Base-by-base conservation (phyloP, 2,113 vertebrate genomes). In the Equus quagga region DNA sequence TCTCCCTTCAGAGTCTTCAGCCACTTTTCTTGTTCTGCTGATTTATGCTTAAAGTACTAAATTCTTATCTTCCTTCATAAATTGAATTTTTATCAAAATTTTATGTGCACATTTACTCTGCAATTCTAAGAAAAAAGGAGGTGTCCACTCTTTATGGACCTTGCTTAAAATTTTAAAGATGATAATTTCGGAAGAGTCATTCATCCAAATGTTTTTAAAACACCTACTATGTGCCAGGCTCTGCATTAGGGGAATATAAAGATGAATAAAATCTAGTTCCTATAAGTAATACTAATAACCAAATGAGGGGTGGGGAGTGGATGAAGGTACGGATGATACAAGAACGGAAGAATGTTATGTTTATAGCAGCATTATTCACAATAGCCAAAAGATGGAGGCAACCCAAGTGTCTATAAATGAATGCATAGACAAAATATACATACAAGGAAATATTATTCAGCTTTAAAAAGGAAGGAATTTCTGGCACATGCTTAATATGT, bases 31-130 rank as follows among this genome's bases (percentile, higher is more conserved):
- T 96, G 54, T 87, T 73, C 49, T 86, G n/a, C n/a, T 54, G 56
- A 89, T 33, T 41, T 33, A 80, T 31, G 79, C 14, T 41, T 36
- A 80, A 44, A 88, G 51, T 51, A 81, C 49, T 17, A 88, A 41
- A 88, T 60, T 44, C 36, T 79, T 85, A 58, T 82, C 60, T 94
- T 89, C 76, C 67, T 95, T 84, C 79, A 92, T 0, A 88, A 81
- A 91, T 76, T 23, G 83, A 91, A 65, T 89, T 95, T 92, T 96
- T 33, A 84, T 60, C 54, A 96, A 94, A 81, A 96, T 44, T 62
- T 60, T 81, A 26, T 33, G 23, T n/a, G 31, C 2, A 64, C 8
- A 36, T 72, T 97, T 86, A 84, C 24, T 36, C 18, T 82, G 81
- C 12, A 10, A 73, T n/a, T 67, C 69, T 94, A 93, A 82, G 23